Percentiles rank a stretch among this genome's conserved stretches.
Conservation (phyloP, 2,888 invertebrate genomes). For the Conistra vaccinii region DNA sequence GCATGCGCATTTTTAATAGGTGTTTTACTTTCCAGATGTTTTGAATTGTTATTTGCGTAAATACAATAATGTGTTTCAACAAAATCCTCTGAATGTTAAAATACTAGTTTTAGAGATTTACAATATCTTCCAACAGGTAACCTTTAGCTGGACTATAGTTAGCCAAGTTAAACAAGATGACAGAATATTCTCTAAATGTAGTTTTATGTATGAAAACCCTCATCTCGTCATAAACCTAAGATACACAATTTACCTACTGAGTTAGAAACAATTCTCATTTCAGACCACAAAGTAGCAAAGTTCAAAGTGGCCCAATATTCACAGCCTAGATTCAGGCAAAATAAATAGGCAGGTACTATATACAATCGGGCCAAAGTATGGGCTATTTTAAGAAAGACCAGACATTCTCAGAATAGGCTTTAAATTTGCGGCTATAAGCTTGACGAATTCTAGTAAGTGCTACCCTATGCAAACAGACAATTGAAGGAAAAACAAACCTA, state of each 20-base stretch:
- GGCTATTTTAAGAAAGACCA: conserved; percentile 44
- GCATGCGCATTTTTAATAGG: conserved; percentile 42
- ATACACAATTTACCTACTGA: conserved; percentile 6
- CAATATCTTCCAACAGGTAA: background rate
- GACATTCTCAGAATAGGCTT: conserved; percentile 52
- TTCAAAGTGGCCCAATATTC: conserved; percentile 34
- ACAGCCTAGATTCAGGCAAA: conserved; percentile 22
- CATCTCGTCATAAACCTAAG: background rate
- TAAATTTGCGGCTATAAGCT: conserved; percentile 7
- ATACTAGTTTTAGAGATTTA: conserved; percentile 4
- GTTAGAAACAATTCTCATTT: conserved; percentile 32
- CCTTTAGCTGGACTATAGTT: background rate
- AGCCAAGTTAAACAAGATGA: background rate
- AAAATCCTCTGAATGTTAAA: background rate
- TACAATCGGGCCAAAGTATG: conserved; percentile 4
- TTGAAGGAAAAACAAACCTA: conserved; percentile 67
- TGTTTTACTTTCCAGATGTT: conserved; percentile 18
- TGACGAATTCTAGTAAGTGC: conserved; percentile 46
- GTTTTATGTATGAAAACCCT: background rate
- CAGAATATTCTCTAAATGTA: background rate
- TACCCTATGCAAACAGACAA: conserved; percentile 52
- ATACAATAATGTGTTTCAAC: background rate
- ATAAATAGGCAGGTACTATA: background rate
- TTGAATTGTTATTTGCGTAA: conserved; percentile 9
- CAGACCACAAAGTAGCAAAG: conserved; percentile 10